Percentiles rank a stretch among this genome's conserved stretches.
Conservation (phyloP, 64 coral and sea anemone genomes). For the Montipora capricornis region DNA sequence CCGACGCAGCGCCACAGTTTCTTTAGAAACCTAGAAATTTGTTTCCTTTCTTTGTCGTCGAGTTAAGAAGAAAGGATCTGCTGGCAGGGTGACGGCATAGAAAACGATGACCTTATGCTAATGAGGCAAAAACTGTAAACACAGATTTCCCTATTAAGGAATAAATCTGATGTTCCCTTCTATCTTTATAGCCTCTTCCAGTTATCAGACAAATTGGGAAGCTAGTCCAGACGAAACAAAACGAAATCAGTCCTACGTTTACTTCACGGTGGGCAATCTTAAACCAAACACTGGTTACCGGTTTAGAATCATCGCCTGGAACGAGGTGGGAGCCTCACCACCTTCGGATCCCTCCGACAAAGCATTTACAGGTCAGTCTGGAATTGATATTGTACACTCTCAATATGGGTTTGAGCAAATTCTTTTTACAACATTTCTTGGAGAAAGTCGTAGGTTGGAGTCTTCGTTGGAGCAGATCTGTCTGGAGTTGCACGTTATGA, state of each 20-base stretch:
- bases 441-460: no score
- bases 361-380: slow-evolving; percentile 69
- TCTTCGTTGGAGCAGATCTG: no score
- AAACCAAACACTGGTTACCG: slow-evolving; percentile 75
- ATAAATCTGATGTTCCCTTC: background rate
- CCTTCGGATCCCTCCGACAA: slow-evolving; percentile 79
- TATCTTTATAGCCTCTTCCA: slow-evolving; percentile 15
- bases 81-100: no score
- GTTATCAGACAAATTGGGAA: slow-evolving; percentile 67
- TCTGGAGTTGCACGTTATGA: no score
- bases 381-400: background rate
- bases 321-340: slow-evolving; percentile 72
- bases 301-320: slow-evolving; percentile 91
- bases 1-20: no score
- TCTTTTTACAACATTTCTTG: no score
- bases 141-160: no score
- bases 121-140: no score
- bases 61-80: no score
- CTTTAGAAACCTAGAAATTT: no score
- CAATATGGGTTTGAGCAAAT: background rate
- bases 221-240: slow-evolving; percentile 61
- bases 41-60: no score
- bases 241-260: slow-evolving; percentile 78
- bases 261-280: slow-evolving; percentile 80
- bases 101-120: no score